Conservation (phyloP, 2,888 invertebrate species). For the Orgyia antiqua region DNA sequence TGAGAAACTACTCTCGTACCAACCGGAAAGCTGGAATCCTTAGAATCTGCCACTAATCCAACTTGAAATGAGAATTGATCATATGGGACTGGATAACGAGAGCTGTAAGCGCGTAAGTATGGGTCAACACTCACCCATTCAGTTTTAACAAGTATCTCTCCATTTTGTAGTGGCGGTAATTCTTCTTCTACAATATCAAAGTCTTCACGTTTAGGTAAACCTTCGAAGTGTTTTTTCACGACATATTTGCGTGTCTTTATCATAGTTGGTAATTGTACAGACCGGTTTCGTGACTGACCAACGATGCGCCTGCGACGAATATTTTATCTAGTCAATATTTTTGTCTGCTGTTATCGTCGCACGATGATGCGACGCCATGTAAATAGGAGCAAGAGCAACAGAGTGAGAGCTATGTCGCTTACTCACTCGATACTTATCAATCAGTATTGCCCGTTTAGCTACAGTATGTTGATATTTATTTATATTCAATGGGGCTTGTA, state of each 20-base stretch:
- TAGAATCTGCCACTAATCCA: conserved; percentile 61
- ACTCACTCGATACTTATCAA: too few relatives aligned
- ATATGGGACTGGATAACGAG: conserved; percentile 16
- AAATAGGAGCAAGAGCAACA: too few relatives aligned
- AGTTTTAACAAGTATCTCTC: conserved; percentile 45
- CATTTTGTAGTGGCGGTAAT: conserved; percentile 27
- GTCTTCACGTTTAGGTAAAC: conserved; percentile 77
- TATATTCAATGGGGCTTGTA: too few relatives aligned
- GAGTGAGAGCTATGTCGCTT: too few relatives aligned
- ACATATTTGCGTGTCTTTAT: conserved; percentile 77
- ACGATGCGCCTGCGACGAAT: too few relatives aligned
- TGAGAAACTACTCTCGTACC: conserved; percentile 78
- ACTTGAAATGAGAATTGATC: conserved; percentile 33
- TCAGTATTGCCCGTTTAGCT: too few relatives aligned
- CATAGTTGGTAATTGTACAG: conserved; percentile 36
- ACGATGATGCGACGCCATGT: too few relatives aligned
- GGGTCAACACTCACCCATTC: conserved; percentile 49
- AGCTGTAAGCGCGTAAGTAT: conserved; percentile 35
- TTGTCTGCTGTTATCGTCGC: too few relatives aligned
- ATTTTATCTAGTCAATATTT: not conserved
- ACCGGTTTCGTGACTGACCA: not conserved
- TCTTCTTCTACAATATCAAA: conserved; percentile 53
- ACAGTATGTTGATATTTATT: too few relatives aligned
- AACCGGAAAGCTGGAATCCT: conserved; percentile 77
- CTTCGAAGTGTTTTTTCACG: conserved; percentile 74